phyloP scores from a whole-genome alignment of 1,140 invertebrate species.

The Rhysida immarginata region DNA sequence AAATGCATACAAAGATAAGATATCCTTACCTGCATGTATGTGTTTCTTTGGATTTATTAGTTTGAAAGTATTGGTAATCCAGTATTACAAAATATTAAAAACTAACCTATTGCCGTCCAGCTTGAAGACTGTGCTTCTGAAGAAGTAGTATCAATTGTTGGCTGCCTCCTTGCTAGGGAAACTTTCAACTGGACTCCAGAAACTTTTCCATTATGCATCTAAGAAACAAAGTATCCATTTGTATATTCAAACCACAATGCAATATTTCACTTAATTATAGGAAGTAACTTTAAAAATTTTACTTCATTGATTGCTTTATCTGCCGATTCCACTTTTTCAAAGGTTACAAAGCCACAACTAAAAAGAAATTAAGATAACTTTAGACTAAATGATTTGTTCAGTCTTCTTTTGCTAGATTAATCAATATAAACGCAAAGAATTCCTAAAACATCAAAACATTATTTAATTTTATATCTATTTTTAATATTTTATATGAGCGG shows the following conservation, averaged over 20 bases:
- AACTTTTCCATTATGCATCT: slow-evolving; percentile 64
- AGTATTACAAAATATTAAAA: too few relatives aligned
- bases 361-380: slow-evolving; percentile 26
- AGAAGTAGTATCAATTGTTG: slow-evolving; percentile 57
- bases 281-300: slow-evolving; percentile 16
- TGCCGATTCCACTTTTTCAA: slow-evolving; percentile 73
- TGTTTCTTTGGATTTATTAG: too few relatives aligned
- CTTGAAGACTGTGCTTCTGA: slow-evolving; percentile 58
- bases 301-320: slow-evolving; percentile 69
- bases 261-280: neutral
- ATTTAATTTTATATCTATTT: too few relatives aligned
- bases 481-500: too few relatives aligned
- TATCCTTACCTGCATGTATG: too few relatives aligned
- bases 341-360: slow-evolving; percentile 80
- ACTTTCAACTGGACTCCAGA: slow-evolving; percentile 63
- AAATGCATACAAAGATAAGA: too few relatives aligned
- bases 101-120: slow-evolving; percentile 57
- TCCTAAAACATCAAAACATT: too few relatives aligned
- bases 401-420: too few relatives aligned
- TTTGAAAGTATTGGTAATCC: too few relatives aligned
- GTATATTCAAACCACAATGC: neutral
- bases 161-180: slow-evolving; percentile 63
- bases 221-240: too few relatives aligned
- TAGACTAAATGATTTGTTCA: slow-evolving; percentile 4
- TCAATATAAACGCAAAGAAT: too few relatives aligned